Evolutionary conservation across 2,797 vertebrate genomes (phyloP).

Genomic region (Amazona ochrocephala): DNA sequence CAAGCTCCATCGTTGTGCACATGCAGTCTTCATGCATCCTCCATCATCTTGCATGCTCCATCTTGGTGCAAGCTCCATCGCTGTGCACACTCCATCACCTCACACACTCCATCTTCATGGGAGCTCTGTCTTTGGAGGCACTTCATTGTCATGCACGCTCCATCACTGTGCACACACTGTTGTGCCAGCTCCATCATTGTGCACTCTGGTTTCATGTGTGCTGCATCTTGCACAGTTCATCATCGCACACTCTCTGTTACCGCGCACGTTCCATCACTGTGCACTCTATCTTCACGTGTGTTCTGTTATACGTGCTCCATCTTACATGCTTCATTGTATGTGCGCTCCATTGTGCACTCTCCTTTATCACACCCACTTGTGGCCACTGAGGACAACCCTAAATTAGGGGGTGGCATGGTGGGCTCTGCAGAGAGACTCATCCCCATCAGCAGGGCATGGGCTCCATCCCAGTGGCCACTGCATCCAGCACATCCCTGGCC

Average conservation of each 20-base stretch:
- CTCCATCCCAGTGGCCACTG: accelerated
- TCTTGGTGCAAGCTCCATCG: accelerated
- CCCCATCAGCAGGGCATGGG: accelerated
- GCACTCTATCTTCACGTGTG: background rate
- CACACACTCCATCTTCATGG: accelerated
- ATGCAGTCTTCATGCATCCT: accelerated
- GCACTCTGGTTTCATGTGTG: background rate
- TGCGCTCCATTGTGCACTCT: accelerated
- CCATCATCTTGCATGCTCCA: background rate
- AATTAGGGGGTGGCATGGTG: background rate
- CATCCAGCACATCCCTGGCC: background rate
- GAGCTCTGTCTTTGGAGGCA: accelerated
- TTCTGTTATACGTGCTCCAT: background rate
- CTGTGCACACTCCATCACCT: background rate
- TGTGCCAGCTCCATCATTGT: background rate
- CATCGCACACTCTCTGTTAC: background rate
- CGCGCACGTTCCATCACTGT: accelerated
- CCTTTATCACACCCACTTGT: background rate
- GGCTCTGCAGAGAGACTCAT: background rate
- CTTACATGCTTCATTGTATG: accelerated
- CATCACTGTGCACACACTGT: background rate
- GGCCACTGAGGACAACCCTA: background rate
- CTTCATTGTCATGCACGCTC: background rate
- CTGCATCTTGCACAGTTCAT: background rate
- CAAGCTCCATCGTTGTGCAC: accelerated